Percentiles rank a stretch among this genome's conserved stretches.
Evolutionary conservation across 2,888 invertebrate species (phyloP).

Genomic region (Fragum whitleyi): DNA sequence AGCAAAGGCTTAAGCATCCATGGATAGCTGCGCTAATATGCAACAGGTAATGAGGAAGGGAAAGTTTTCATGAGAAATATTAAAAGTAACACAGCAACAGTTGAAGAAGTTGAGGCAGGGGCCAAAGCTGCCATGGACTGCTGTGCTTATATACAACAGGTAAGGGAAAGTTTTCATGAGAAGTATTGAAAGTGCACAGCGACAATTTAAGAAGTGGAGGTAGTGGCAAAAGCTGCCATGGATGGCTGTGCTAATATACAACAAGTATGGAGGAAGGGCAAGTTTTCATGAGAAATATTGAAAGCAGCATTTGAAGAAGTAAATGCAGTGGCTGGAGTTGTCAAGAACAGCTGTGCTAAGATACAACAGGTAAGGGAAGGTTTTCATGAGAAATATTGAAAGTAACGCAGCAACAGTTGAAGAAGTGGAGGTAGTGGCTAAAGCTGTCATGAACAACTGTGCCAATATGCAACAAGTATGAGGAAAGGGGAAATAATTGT

Average conservation of each 20-base stretch:
- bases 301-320: too few species aligned
- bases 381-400: constrained; percentile 9
- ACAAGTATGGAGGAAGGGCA: not conserved
- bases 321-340: too few species aligned
- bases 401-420: constrained; percentile 13
- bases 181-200: not conserved
- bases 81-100: not conserved
- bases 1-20: not conserved
- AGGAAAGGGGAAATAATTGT: too few species aligned
- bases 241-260: constrained; percentile 23
- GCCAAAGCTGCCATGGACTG: not conserved
- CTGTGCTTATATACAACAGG: constrained; percentile 25
- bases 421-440: constrained; percentile 11
- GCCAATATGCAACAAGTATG: constrained; percentile 24
- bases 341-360: too few species aligned
- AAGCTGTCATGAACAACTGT: constrained; percentile 2
- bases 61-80: not conserved
- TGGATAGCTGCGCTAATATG: constrained; percentile 16
- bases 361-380: constrained; percentile 4
- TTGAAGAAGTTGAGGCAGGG: constrained; percentile 21
- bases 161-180: not conserved
- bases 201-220: constrained; percentile 22
- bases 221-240: not conserved
- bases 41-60: constrained; percentile 16
- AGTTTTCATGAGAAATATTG: too few species aligned